phyloP scores from a whole-genome alignment of 1,140 invertebrate species.

The Meloidogyne chitwoodi region DNA sequence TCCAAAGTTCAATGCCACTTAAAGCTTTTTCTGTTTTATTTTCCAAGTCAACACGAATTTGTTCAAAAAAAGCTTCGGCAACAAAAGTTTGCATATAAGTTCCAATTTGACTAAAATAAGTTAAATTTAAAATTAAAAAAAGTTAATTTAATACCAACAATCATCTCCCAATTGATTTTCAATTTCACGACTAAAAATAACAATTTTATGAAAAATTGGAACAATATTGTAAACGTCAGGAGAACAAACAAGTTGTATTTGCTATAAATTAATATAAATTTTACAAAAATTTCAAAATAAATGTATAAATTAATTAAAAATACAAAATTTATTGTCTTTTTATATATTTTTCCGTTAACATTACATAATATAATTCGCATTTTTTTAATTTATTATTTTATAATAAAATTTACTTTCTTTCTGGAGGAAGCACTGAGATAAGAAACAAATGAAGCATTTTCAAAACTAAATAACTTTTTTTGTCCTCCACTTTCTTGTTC shows the following conservation, averaged over 20 bases:
- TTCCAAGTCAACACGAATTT: conserved; percentile 41
- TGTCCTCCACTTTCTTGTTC: conserved; percentile 8
- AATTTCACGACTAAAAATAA: conserved; percentile 43
- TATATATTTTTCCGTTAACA: too few relatives aligned
- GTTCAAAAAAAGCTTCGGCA: conserved; percentile 47
- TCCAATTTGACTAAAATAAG: conserved; percentile 19
- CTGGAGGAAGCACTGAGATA: conserved; percentile 29
- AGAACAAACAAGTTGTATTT: conserved; percentile 44
- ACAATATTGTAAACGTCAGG: conserved; percentile 52
- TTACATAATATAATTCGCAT: too few relatives aligned
- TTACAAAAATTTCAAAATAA: neutral
- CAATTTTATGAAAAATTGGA: conserved; percentile 46
- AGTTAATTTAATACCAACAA: neutral
- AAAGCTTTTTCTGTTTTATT: conserved; percentile 41
- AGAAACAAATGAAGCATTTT: conserved; percentile 44
- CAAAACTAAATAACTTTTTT: conserved; percentile 46
- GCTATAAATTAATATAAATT: conserved; percentile 30
- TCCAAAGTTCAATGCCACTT: conserved; percentile 38
- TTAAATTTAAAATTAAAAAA: neutral
- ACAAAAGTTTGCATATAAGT: conserved; percentile 50
- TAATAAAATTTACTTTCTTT: conserved; percentile 23
- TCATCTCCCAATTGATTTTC: conserved; percentile 35
- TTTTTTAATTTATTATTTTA: too few relatives aligned
- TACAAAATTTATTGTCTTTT: too few relatives aligned
- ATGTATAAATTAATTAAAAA: too few relatives aligned